A percentile compares a stretch with the other conserved stretches of the same genome.
Evolutionary conservation across 2,113 vertebrate genomes (phyloP).

Genomic region (Uropsilus gracilis): DNA sequence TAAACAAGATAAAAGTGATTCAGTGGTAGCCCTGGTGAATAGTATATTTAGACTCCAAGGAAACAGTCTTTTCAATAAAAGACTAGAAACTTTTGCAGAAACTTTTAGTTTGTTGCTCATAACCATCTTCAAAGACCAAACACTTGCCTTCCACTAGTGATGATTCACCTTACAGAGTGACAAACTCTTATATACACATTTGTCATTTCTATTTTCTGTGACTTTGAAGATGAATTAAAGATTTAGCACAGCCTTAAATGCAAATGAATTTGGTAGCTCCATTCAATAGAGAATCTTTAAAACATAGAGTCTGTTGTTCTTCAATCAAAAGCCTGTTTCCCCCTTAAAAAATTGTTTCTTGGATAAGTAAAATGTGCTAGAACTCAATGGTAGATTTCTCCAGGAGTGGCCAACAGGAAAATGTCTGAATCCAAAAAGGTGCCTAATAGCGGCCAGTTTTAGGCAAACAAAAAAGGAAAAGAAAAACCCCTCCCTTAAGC

Average conservation of each 20-base stretch:
- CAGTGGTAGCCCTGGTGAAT: background rate
- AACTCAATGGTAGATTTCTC: constrained; percentile 52
- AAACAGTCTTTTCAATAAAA: background rate
- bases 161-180: constrained; percentile 10
- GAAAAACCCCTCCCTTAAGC: constrained; percentile 40
- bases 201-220: constrained; percentile 36
- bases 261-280: background rate
- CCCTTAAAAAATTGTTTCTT: constrained; percentile 50
- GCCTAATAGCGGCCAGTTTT: constrained; percentile 51
- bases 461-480: constrained; percentile 61
- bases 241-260: background rate
- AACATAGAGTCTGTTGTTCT: background rate
- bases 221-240: background rate
- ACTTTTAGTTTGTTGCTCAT: background rate
- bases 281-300: constrained; percentile 34
- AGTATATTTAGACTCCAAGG: background rate
- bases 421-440: constrained; percentile 69
- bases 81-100: constrained; percentile 28
- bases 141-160: background rate
- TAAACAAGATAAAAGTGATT: background rate
- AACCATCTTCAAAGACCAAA: constrained; percentile 59
- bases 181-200: constrained; percentile 16
- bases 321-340: background rate
- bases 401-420: constrained; percentile 60
- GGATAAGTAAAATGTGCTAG: constrained; percentile 49